Conservation (phyloP, 2,888 invertebrate species). For the Junonia oenone region DNA sequence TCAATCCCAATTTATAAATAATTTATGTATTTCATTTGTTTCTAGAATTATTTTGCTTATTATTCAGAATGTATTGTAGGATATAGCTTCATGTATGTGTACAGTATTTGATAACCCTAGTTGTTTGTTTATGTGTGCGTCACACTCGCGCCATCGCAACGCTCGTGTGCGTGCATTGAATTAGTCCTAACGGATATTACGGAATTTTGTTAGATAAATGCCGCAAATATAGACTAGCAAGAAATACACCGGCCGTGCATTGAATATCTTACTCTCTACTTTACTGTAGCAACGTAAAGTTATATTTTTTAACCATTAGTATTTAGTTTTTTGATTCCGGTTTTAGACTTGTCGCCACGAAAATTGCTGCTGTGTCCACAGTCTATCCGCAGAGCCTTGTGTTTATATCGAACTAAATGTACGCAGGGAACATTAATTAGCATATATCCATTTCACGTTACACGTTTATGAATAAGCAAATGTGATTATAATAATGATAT, state of each 20-base stretch:
- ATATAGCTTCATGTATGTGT: background rate
- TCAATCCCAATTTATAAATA: no score
- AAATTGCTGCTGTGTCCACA: no score
- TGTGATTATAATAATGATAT: conserved; percentile 5
- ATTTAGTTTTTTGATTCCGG: background rate
- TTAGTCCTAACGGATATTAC: conserved; percentile 77
- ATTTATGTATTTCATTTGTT: no score
- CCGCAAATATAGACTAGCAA: conserved; percentile 47
- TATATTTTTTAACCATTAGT: background rate
- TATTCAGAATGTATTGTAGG: no score
- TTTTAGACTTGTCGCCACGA: background rate
- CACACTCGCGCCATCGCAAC: conserved; percentile 24
- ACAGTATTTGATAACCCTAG: conserved; percentile 24
- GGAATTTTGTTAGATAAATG: conserved; percentile 66
- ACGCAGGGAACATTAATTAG: no score
- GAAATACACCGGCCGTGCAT: conserved; percentile 8
- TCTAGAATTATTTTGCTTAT: no score
- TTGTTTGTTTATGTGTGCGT: conserved; percentile 27
- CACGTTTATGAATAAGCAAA: conserved; percentile 3
- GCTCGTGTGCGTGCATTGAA: conserved; percentile 55
- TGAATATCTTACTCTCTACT: conserved; percentile 1
- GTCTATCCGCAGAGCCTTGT: no score
- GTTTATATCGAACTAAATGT: no score
- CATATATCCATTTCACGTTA: background rate
- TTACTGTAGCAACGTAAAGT: background rate